Base-by-base conservation (phyloP, 2,113 vertebrate genomes). In the Lethenteron camtschaticum region DNA sequence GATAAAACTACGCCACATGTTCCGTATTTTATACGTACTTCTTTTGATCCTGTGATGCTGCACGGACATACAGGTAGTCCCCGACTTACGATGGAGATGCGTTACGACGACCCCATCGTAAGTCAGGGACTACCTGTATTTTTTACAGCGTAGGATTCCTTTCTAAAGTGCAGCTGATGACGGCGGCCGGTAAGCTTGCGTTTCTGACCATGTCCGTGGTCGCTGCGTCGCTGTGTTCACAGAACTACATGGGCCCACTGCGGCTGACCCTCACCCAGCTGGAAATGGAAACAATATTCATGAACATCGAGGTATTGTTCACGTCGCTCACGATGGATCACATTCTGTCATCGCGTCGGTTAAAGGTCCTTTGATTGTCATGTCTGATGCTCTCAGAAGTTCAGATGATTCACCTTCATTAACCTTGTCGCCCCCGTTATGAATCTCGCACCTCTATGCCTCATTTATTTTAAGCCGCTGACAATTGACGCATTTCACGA, bases 171-270 rank as follows among this genome's bases (percentile, higher is more conserved):
- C 16, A 70, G 24, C 41, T 41, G 41, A 41, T 41, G 41, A 41
- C 41, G 6, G 41, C 41, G 6, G 5, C 41, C 41, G 41, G 41
- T 41, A 41, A 41, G 41, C 41, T 41, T 41, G 41, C 41, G 41
- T 41, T 41, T 41, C 41, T 41, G 41, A 41, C 41, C 7, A 1
- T 41, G 41, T 41, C 41, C 41, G 41, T 41, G 41, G 41, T 41
- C 6, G 41, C 41, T 41, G 41, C 41, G 41, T 41, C 41, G 41
- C 41, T 41, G 41, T 41, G 41, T 66, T 66, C 68, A 2, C 76
- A 92, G 89, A 83, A 90, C 78, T 95, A 92, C 78, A 79, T 87
- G 81, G 88, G 82, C 71, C 90, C 90, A 1, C 78, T 95, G 66
- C 82, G 85, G 70, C 76, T 75, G 69, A 91, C 90, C 72, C 82